These are phyloP conservation scores for Pongo pygmaeus DNA, from an alignment of 2,113 vertebrate genomes.

Conservation along the genomic window DNA sequence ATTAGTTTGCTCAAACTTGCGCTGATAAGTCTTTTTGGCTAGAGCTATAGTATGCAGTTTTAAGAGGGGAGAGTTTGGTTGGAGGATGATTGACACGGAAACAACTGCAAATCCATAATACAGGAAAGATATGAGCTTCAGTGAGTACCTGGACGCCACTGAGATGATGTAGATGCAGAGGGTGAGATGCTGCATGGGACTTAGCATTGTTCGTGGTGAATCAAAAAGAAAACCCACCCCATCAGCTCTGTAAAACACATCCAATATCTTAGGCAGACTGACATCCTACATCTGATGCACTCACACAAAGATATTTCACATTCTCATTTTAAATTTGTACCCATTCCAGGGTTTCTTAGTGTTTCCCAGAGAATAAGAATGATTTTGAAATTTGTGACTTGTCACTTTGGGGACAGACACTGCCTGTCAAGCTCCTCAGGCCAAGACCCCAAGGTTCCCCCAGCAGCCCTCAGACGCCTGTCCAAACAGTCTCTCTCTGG, in stretches of 20 bases:
- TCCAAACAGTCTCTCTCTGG: constrained; percentile 51
- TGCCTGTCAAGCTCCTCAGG: neutral
- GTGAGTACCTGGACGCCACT: neutral
- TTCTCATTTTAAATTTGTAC: neutral
- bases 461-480: constrained; percentile 34
- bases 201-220: neutral
- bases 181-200: neutral
- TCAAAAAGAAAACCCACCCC: neutral
- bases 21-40: constrained; percentile 66
- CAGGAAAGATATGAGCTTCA: neutral
- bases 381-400: constrained; percentile 16
- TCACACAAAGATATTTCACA: neutral
- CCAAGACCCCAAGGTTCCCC: neutral
- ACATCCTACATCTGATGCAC: neutral
- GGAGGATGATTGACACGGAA: constrained; percentile 11
- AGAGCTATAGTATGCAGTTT: neutral
- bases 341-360: neutral
- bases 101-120: neutral
- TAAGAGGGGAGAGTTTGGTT: neutral
- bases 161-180: neutral
- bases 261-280: neutral
- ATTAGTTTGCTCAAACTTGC: constrained; percentile 66
- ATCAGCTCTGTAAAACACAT: neutral
- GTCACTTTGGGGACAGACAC: constrained; percentile 3
- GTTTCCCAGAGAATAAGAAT: neutral